Percentiles rank a stretch among this genome's conserved stretches.
These are phyloP conservation scores for Strix uralensis DNA, from an alignment of 2,113 vertebrate species.

Conservation along the genomic window DNA sequence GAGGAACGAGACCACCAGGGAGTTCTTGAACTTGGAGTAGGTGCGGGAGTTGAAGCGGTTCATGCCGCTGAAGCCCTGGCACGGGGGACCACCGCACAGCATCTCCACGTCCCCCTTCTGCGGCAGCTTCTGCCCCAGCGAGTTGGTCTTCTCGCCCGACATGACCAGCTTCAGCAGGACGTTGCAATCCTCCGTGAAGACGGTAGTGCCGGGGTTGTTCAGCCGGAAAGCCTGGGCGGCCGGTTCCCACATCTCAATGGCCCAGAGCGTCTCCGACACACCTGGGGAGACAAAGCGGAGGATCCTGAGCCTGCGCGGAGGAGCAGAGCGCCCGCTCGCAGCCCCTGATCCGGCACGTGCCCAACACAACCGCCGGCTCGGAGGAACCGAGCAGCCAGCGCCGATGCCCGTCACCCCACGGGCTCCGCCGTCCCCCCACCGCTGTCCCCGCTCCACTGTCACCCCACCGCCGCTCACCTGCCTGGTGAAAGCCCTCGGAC, in stretches of 20 bases:
- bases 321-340: not conserved
- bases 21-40: constrained; percentile 98
- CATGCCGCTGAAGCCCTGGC: constrained; percentile 98
- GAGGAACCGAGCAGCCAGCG: not conserved
- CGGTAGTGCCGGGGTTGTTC: constrained; percentile 89
- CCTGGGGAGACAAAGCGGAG: constrained; percentile 24
- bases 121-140: constrained; percentile 88
- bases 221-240: constrained; percentile 94
- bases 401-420: accelerated
- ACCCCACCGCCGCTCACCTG: constrained; percentile 70
- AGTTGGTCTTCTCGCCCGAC: constrained; percentile 89
- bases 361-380: accelerated
- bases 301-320: not conserved
- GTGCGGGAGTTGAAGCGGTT: constrained; percentile 98
- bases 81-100: constrained; percentile 93
- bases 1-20: constrained; percentile 94
- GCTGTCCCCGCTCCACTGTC: not conserved
- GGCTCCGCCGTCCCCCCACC: not conserved
- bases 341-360: not conserved
- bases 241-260: constrained; percentile 98
- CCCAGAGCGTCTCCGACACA: constrained; percentile 87
- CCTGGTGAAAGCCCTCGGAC: constrained; percentile 96
- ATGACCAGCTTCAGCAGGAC: constrained; percentile 93
- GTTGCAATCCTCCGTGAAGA: constrained; percentile 98
- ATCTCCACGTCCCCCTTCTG: constrained; percentile 96